Evolutionary conservation across 1,140 invertebrate genomes (phyloP).

Genomic region (Maconellicoccus hirsutus): DNA sequence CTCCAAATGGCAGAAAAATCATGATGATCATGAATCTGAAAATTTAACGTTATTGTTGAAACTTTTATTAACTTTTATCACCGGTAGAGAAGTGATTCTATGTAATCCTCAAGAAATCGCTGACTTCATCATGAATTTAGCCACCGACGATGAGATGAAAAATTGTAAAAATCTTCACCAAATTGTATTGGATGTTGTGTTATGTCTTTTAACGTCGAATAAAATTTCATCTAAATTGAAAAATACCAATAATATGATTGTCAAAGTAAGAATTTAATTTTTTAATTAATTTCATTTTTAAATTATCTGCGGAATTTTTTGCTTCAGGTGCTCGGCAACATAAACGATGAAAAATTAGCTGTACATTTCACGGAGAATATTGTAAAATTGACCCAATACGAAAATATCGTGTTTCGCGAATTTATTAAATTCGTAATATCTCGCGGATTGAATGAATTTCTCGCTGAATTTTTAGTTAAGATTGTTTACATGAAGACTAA

Average conservation of each 20-base stretch:
- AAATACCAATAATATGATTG: background rate
- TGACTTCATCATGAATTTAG: background rate
- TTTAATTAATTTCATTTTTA: too few species aligned
- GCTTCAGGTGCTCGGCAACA: background rate
- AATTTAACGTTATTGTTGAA: background rate
- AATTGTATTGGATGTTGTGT: background rate
- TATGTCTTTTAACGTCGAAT: background rate
- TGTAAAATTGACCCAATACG: background rate
- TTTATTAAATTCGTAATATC: background rate
- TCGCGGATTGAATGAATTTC: background rate
- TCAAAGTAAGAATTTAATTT: background rate
- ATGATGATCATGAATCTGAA: conserved; percentile 13
- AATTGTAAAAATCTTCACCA: background rate
- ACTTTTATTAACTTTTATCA: conserved; percentile 32
- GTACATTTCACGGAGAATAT: background rate
- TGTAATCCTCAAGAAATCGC: conserved; percentile 38
- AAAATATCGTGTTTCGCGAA: background rate
- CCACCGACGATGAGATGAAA: background rate
- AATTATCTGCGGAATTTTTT: too few species aligned
- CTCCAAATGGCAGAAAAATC: conserved; percentile 20
- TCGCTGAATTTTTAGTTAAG: background rate
- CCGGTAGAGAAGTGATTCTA: conserved; percentile 50
- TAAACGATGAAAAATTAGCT: background rate
- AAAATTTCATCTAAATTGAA: background rate
- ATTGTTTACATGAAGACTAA: background rate